Conservation (phyloP, 2,888 invertebrate species). For the Camponotus fellah region DNA sequence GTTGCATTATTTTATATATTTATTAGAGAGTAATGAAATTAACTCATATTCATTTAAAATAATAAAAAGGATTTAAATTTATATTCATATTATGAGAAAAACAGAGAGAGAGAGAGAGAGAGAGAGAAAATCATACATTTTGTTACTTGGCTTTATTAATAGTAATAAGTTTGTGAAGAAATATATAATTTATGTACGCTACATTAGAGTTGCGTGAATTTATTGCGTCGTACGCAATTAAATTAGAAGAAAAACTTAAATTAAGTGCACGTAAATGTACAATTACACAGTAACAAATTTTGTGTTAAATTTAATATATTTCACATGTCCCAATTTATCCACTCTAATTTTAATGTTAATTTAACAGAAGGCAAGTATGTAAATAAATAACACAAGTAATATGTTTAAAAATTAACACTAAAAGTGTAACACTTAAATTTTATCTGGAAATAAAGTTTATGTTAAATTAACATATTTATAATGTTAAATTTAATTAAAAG, state of each 20-base stretch:
- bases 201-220: conserved; percentile 1
- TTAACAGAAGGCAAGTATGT: too few relatives aligned
- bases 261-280: background rate
- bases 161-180: background rate
- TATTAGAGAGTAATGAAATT: background rate
- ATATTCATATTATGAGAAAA: background rate
- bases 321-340: too few relatives aligned
- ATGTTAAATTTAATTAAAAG: too few relatives aligned
- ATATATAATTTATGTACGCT: background rate
- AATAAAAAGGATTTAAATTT: background rate
- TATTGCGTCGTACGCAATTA: background rate
- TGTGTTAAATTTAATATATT: too few relatives aligned
- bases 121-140: background rate
- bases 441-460: too few relatives aligned
- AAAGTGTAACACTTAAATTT: too few relatives aligned
- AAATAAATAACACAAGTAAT: too few relatives aligned
- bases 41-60: background rate
- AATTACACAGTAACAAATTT: too few relatives aligned
- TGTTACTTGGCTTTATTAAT: background rate
- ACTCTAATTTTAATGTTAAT: too few relatives aligned
- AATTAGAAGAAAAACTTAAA: conserved; percentile 10
- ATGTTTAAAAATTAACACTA: too few relatives aligned
- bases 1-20: background rate
- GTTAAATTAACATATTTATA: too few relatives aligned
- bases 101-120: background rate